Percentiles rank a stretch among this genome's conserved stretches.
Evolutionary conservation across 2,113 vertebrate species (phyloP).

Genomic region (human): GRCh38 chr4:53572501-53573000

Average conservation of each 20-base stretch:
- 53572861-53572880: not conserved
- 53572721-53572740: rapidly evolving
- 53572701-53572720: not conserved
- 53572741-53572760: not conserved
- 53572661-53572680: not conserved
- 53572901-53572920: not conserved
- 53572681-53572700: not conserved
- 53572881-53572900: not conserved
- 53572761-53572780: rapidly evolving
- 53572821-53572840: not conserved
- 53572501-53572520: conserved; percentile 1
- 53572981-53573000: not conserved
- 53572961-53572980: not conserved
- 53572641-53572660: not conserved
- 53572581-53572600: conserved; percentile 48
- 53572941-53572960: not conserved
- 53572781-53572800: not conserved
- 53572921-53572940: not conserved
- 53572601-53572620: conserved; percentile 52
- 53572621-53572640: conserved; percentile 13
- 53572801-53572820: too few species aligned
- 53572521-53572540: conserved; percentile 29
- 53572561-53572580: not conserved
- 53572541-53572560: not conserved
- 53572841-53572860: not conserved